These are phyloP conservation scores for Polypterus senegalus DNA, from an alignment of 2,113 vertebrate genomes.

Conservation along the genomic window DNA sequence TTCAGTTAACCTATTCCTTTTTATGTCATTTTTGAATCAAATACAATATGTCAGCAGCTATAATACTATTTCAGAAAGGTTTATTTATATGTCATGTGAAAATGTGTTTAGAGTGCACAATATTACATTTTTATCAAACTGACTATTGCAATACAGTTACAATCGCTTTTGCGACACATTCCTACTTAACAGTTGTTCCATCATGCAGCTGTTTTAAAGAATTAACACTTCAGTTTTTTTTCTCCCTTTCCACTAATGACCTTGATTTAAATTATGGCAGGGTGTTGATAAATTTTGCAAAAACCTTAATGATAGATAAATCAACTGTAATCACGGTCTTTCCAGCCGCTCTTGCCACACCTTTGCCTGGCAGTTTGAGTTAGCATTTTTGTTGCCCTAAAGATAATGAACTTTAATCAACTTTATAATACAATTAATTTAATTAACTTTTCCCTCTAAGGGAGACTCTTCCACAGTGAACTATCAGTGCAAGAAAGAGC, in stretches of 20 bases:
- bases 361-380: slow-evolving; percentile 25
- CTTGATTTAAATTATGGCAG: slow-evolving; percentile 50
- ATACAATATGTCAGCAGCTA: too few relatives aligned
- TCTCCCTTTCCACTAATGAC: slow-evolving; percentile 44
- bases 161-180: too few relatives aligned
- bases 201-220: too few relatives aligned
- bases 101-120: too few relatives aligned
- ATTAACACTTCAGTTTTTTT: slow-evolving; percentile 26
- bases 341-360: slow-evolving; percentile 17
- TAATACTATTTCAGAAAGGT: too few relatives aligned
- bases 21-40: too few relatives aligned
- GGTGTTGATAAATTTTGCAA: slow-evolving; percentile 30
- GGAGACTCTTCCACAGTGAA: slow-evolving; percentile 11
- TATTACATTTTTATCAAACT: too few relatives aligned
- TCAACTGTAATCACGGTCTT: slow-evolving; percentile 33
- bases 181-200: too few relatives aligned
- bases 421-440: slow-evolving; percentile 33
- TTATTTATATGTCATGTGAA: too few relatives aligned
- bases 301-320: slow-evolving; percentile 34
- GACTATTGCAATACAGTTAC: too few relatives aligned
- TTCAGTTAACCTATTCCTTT: too few relatives aligned
- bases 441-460: slow-evolving; percentile 20
- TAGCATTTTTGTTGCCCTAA: slow-evolving; percentile 14
- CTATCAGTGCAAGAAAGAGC: not conserved
- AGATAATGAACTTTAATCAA: slow-evolving; percentile 27